A percentile compares a stretch with the other conserved stretches of the same genome.
These are phyloP conservation scores for Brachionus asplanchnoidis DNA, from an alignment of 1,140 invertebrate species.

Conservation along the genomic window DNA sequence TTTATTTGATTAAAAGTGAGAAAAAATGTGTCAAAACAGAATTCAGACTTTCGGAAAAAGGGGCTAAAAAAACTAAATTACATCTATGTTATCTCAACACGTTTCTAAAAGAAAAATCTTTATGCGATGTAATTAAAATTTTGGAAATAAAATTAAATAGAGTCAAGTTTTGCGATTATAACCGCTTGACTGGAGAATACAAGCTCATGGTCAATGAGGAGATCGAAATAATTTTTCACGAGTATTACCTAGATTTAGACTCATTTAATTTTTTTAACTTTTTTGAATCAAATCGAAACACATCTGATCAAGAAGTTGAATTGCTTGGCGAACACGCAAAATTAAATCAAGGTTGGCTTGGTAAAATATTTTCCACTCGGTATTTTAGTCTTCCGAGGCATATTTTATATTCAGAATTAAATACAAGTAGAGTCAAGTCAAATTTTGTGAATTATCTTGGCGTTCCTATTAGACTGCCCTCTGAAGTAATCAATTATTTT, in stretches of 20 bases:
- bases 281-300: not conserved
- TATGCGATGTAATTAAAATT: not conserved
- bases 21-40: not conserved
- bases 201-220: not conserved
- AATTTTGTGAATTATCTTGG: not conserved
- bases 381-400: not conserved
- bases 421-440: not conserved
- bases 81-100: not conserved
- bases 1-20: not conserved
- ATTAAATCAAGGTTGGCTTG: not conserved
- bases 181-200: not conserved
- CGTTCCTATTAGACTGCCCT: not conserved
- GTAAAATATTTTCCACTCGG: not conserved
- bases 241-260: not conserved
- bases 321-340: not conserved
- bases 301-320: not conserved
- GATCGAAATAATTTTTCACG: not conserved
- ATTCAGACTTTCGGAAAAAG: not conserved
- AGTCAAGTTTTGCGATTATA: not conserved
- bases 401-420: not conserved
- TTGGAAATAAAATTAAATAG: too few species aligned
- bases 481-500: conserved; percentile 29
- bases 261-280: not conserved
- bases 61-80: not conserved
- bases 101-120: not conserved